Base-by-base conservation (phyloP, 2,113 vertebrate species). In the Talpa occidentalis region DNA sequence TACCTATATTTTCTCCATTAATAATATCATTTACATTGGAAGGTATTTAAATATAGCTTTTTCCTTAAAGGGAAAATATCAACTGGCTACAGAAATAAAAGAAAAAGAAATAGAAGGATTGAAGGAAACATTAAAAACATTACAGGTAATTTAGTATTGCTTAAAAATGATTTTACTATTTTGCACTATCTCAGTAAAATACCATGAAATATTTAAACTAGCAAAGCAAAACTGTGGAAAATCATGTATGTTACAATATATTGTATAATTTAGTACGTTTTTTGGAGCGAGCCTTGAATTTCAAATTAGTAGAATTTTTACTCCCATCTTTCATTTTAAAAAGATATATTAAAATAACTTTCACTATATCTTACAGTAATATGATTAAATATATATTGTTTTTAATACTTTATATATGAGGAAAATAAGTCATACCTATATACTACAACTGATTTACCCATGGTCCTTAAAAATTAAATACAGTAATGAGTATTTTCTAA, bases 71-170 rank as follows among this genome's bases (percentile, higher is more conserved):
- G 99, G 98, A 94, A 99, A 98, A 97, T 98, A 98, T 92, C 98
- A 99, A 73, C 97, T 99, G 98, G 98, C 95, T 96, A 97, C 98
- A 54, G 99, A 99, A 98, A 97, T 99, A 97, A 99, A 99, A 98
- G 99, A 99, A 97, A 99, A 99, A 97, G 99, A 99, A 98, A 99
- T 99, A 52, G 98, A 98, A 97, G 99, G 98, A 95, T 97, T 99
- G 80, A 99, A 99, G 92, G 99, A 99, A 97, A 98, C 99, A 92
- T 97, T 99, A 88, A 99, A 99, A 98, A 92, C 95, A 14, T 97
- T 99, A 77, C 99, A 99, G 99, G 99, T 99, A n/a, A 79, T 70
- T 69, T 28, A 94, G 79, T 62, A 64, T 76, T 91, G 5, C 30
- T 95, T 93, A 88, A 94, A 76, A 92, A 81, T 28, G 40, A 91